Evolutionary conservation across 2,888 invertebrate species (phyloP), one percentile per base, ranked within the genome.

Genomic region (Halictus quadricinctus): DNA sequence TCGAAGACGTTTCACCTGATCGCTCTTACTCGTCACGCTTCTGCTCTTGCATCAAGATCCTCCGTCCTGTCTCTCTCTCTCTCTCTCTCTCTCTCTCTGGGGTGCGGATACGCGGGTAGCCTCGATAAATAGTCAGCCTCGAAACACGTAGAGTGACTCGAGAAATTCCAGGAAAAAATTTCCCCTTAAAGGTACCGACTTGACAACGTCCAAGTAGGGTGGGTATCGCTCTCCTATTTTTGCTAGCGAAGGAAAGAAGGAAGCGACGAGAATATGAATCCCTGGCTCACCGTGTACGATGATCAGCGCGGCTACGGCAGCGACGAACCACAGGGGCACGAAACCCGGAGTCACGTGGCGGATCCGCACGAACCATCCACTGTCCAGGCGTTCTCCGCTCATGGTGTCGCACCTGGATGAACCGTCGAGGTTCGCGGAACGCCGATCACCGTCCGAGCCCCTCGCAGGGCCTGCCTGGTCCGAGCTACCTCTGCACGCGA

Each of bases 331-430:
- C 18, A 79, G n/a, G 7, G 29, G 58, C 64, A 81, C 72, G 70
- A 88, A 48, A 48, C 76, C 41, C 29, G 81, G 36, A 48, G 77
- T 73, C 88, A 88, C 88, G 88, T 88, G 88, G 89, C 13, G 25
- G 79, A 79, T 84, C 72, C 66, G 66, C 66, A 29, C 41, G 48
- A 72, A 48, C 21, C 46, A 60, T 43, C 74, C 74, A 50, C 36
- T n/a, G 46, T 54, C 13, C 46, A 25, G 41, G 10, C 48, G 83
- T 48, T 66, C n/a, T n/a, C 10, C 64, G 54, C 48, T 76, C 84
- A 76, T 84, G 75, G 64, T 41, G 69, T 29, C 69, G 36, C 36
- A 8, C 21, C 69, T 36, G 69, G 69, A 36, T 36, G 8, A 18
- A 5, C 0, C 10, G 41, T 69, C 41, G 41, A 41, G 69, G 69